Evolutionary conservation across 2,113 vertebrate species (phyloP).

Genomic region (Pomatorhinus ruficollis): DNA sequence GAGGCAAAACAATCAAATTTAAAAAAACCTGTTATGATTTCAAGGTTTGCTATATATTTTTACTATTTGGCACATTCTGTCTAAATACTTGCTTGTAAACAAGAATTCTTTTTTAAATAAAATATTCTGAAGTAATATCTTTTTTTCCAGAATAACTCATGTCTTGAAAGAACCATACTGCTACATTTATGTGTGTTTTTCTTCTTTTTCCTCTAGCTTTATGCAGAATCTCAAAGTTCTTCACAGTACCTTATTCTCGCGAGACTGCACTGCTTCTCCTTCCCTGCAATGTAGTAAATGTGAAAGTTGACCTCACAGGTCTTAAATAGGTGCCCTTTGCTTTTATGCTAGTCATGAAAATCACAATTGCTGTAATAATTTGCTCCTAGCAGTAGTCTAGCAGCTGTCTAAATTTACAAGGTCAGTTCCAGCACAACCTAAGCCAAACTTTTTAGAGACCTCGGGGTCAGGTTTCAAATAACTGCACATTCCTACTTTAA

Average conservation of each 20-base stretch:
- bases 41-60: background rate
- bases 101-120: accelerated
- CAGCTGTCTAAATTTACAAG: conserved; percentile 82
- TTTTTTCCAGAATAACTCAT: background rate
- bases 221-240: background rate
- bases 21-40: background rate
- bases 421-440: conserved; percentile 68
- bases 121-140: background rate
- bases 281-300: conserved; percentile 30
- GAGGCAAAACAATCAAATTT: background rate
- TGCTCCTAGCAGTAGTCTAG: conserved; percentile 69
- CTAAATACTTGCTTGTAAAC: background rate
- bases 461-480: conserved; percentile 78
- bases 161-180: background rate
- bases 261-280: background rate
- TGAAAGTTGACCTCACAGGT: conserved; percentile 46
- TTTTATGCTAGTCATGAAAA: conserved; percentile 62
- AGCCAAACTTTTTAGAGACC: conserved; percentile 70
- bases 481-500: conserved; percentile 77
- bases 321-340: conserved; percentile 58
- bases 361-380: conserved; percentile 68
- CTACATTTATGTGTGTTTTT: background rate
- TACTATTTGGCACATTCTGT: background rate
- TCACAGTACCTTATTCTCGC: background rate
- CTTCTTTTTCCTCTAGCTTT: background rate